Conservation (phyloP, 2,888 invertebrate species). For the Acrobasis repandana region DNA sequence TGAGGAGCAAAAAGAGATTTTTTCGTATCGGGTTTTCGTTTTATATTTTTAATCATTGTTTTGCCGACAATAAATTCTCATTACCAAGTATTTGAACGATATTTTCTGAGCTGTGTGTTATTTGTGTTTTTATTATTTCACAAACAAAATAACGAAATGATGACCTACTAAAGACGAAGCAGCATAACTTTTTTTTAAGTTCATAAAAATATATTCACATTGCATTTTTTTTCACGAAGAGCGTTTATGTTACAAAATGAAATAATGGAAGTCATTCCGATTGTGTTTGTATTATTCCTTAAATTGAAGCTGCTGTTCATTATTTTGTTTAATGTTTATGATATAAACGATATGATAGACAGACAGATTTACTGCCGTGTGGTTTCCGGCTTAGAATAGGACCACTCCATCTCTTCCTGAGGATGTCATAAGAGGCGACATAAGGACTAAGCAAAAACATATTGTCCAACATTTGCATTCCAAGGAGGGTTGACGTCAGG, state of each 20-base stretch:
- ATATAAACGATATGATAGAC: too few species aligned
- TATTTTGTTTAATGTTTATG: too few species aligned
- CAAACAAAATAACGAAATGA: background rate
- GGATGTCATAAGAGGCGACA: too few species aligned
- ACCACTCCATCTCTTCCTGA: too few species aligned
- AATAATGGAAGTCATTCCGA: background rate
- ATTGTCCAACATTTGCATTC: too few species aligned
- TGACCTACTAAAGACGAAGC: background rate
- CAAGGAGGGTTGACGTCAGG: too few species aligned
- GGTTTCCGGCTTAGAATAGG: too few species aligned
- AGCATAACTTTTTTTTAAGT: too few species aligned
- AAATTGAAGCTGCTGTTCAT: background rate
- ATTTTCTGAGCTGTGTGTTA: slow-evolving; percentile 7
- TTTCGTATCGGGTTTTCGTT: background rate
- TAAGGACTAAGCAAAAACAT: too few species aligned
- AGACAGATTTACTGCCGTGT: too few species aligned
- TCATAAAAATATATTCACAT: too few species aligned
- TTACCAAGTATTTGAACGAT: slow-evolving; percentile 5
- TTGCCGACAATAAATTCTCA: slow-evolving; percentile 2
- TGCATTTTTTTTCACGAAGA: background rate
- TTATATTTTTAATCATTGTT: background rate
- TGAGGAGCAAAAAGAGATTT: background rate
- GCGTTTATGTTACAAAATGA: background rate
- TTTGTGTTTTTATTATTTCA: background rate
- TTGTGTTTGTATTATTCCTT: background rate